Evolutionary conservation across 2,888 invertebrate genomes (phyloP), one percentile per base, ranked within the genome.

Genomic region (Teinopalpus imperialis): DNA sequence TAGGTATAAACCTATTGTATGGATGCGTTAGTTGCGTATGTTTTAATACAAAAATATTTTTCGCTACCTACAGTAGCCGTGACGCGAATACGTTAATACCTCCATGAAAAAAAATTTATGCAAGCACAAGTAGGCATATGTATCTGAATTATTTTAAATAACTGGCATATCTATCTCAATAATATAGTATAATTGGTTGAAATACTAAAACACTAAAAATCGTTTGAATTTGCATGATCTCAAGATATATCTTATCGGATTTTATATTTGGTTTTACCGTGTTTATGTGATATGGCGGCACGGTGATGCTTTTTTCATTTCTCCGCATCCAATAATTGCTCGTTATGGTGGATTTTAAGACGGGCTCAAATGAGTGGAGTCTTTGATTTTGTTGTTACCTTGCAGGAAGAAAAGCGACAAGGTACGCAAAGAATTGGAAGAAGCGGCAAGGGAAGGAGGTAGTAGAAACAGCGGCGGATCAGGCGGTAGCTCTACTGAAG

Each of bases 381-480:
- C 2, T 2, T 4, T 16, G 10, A 21, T 4, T 1, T 12, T 2
- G n/a, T 8, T 44, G 5, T 37, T 42, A 48, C 48, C 52, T 91
- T 91, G 34, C 91, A 97, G 97, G 82, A 95, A 95, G 90, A 93
- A 94, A 71, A 95, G 95, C 75, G 95, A 95, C 56, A 95, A 94
- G 80, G 91, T 98, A 74, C 94, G 95, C 68, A 94, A 95, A 74
- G 97, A 98, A 66, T 82, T 98, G 34, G 97, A 97, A 80, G 98
- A 98, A 69, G 98, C 98, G 10, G 96, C 96, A 0, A 86, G 91
- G 53, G 94, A 94, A 69, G 95, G 95, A 1, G 74, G 86, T 18
- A 79, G 81, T 52, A 66, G 83, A 31, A 79, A 81, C 58, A 85
- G 81, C 45, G 81, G 78, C 23, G 87, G 71, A 24, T 88, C 75